These are phyloP conservation scores for Anolis carolinensis DNA, from an alignment of 2,113 vertebrate genomes.

Conservation along the genomic window DNA sequence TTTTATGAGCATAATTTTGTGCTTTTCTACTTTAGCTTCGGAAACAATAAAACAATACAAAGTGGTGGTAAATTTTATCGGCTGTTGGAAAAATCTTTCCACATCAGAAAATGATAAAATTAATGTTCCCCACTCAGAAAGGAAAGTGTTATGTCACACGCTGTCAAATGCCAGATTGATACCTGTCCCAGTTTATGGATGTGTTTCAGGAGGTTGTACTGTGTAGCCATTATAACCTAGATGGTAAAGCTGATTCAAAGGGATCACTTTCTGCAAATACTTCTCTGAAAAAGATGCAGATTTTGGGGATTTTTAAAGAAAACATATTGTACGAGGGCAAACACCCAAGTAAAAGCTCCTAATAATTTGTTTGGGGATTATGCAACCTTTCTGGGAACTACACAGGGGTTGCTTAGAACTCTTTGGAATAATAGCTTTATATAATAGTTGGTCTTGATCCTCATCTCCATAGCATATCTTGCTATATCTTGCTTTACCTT, in stretches of 20 bases:
- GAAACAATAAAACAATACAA: conserved; percentile 30
- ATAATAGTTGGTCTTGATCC: no score
- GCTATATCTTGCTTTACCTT: no score
- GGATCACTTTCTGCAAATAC: not conserved
- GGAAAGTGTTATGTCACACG: not conserved
- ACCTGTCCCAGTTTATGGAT: not conserved
- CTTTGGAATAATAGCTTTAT: no score
- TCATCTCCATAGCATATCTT: no score
- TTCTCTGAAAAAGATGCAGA: not conserved
- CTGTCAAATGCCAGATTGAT: not conserved
- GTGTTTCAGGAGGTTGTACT: not conserved
- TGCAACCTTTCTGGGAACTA: not conserved
- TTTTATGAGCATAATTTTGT: conserved; percentile 33
- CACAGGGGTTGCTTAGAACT: no score
- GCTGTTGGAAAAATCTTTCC: not conserved
- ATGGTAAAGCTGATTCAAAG: not conserved
- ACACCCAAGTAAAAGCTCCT: not conserved
- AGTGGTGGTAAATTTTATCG: conserved; percentile 3
- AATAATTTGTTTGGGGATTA: not conserved
- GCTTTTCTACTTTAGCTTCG: conserved; percentile 8
- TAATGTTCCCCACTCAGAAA: not conserved
- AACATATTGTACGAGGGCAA: not conserved
- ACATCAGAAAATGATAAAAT: conserved; percentile 20
- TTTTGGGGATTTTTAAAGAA: not conserved
- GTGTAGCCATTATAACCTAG: not conserved